Evolutionary conservation across 2,888 invertebrate species (phyloP).

Genomic region (Silvanus unidentatus): DNA sequence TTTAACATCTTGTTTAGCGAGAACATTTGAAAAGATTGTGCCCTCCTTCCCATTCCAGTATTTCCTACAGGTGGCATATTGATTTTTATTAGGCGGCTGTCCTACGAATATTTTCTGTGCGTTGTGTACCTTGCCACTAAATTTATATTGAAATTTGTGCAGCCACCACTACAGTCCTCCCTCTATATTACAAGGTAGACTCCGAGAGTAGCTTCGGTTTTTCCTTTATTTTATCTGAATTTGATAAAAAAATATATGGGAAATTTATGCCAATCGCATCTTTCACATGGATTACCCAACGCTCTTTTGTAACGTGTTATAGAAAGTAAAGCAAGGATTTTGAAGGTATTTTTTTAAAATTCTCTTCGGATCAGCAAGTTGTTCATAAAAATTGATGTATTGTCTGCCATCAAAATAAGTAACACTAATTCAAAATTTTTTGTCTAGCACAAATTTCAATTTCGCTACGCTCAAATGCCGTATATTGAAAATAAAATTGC

Average conservation of each 20-base stretch:
- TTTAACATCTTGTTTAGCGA: neutral
- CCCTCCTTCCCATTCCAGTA: neutral
- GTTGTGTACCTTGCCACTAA: too few species aligned
- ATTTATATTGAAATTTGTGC: too few species aligned
- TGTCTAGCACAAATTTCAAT: too few species aligned
- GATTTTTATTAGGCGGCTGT: conserved; percentile 11
- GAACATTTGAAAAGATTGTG: conserved; percentile 2
- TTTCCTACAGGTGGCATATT: conserved; percentile 13
- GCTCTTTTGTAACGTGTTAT: conserved; percentile 18
- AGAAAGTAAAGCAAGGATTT: too few species aligned
- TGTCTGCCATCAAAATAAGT: conserved; percentile 8
- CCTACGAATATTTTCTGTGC: too few species aligned
- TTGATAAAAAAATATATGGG: conserved; percentile 22
- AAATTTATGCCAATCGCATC: conserved; percentile 24
- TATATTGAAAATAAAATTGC: too few species aligned
- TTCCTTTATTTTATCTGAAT: neutral
- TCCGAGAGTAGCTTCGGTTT: too few species aligned
- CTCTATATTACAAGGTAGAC: neutral
- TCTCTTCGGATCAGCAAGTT: too few species aligned
- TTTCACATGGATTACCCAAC: conserved; percentile 22
- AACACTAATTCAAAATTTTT: conserved; percentile 1
- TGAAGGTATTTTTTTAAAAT: too few species aligned
- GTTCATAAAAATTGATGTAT: too few species aligned
- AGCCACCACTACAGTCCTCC: neutral
- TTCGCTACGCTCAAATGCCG: too few species aligned